Conservation (phyloP, 2,888 invertebrate genomes). For the Micoletzkya japonica region DNA sequence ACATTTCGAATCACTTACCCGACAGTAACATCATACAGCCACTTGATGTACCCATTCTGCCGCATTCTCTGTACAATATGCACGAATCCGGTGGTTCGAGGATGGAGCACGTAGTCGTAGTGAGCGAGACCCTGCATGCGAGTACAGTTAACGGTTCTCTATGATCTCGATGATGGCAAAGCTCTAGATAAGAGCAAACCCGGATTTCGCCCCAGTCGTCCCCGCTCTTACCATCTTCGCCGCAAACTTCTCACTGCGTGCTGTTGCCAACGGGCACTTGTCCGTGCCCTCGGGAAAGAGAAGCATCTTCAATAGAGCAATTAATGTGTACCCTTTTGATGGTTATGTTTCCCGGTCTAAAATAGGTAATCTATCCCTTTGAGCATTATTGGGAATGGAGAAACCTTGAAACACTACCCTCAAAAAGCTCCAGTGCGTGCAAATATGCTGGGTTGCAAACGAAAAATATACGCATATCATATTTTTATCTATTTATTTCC, state of each 20-base stretch:
- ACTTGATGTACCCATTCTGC: constrained; percentile 73
- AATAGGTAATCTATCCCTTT: too few relatives aligned
- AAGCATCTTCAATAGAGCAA: constrained; percentile 71
- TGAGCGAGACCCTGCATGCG: constrained; percentile 65
- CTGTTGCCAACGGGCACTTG: constrained; percentile 74
- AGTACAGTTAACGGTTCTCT: neutral
- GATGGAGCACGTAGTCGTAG: constrained; percentile 81
- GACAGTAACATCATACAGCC: constrained; percentile 82
- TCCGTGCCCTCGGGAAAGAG: constrained; percentile 88
- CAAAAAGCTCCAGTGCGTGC: too few relatives aligned
- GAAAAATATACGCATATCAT: too few relatives aligned
- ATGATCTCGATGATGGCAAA: neutral
- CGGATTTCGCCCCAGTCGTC: constrained; percentile 29
- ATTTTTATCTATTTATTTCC: too few relatives aligned
- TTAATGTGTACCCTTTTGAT: neutral
- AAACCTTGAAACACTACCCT: too few relatives aligned
- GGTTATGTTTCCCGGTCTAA: neutral
- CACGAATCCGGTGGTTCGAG: constrained; percentile 79
- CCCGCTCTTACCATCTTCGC: constrained; percentile 66
- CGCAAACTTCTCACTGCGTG: constrained; percentile 77
- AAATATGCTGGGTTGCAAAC: too few relatives aligned
- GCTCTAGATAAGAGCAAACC: neutral
- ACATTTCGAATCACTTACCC: constrained; percentile 68
- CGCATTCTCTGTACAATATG: constrained; percentile 69
- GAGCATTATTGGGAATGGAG: too few relatives aligned